Base-by-base conservation (phyloP, 2,888 invertebrate genomes). In the Uropetala carovei region DNA sequence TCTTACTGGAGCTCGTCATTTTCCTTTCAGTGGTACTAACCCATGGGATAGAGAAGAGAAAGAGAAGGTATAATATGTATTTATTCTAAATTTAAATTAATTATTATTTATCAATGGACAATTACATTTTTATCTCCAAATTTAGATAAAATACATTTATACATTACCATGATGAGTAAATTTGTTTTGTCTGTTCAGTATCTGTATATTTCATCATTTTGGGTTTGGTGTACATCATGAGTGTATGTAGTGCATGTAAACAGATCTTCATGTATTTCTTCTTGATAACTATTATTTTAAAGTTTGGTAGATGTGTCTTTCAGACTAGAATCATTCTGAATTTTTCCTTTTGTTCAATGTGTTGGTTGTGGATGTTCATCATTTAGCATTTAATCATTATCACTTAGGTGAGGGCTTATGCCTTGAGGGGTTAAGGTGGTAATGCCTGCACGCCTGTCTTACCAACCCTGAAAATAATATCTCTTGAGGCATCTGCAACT, bases 1-100 rank as follows among this genome's bases (percentile, higher is more conserved):
- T 92, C 95, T 93, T 93, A 94, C 93, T 93, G 95, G 93, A 92
- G 95, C 94, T 14, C 94, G 94, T n/a, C 95, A 95, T 18, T 95
- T 95, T 81, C 93, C 92, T 2, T 95, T 95, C 92, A 94, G 94
- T 93, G 95, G 95, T 58, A 95, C 97, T 94, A 98, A 98, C 96
- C 98, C 99, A 0, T 99, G 99, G 99, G 98, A 98, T 94, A 96
- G 98, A 57, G 99, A 99, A 95, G 98, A 98, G 95, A 97, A 98
- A 94, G 99, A 99, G 95, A 97, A 97, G 94, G 96, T 96, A 94
- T 93, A 93, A 83, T n/a, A 60, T 64, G 22, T 18, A 11, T 57
- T 83, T 56, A 43, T 11, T 43, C 30, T 30, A 16, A 13, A 43
- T 82, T 16, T 4, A n/a, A 43, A 56, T 83, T 57, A 4, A 18